Evolutionary conservation across 1,140 invertebrate species (phyloP), one percentile per base, ranked within the genome.

Genomic region (Scaptomyza montana): DNA sequence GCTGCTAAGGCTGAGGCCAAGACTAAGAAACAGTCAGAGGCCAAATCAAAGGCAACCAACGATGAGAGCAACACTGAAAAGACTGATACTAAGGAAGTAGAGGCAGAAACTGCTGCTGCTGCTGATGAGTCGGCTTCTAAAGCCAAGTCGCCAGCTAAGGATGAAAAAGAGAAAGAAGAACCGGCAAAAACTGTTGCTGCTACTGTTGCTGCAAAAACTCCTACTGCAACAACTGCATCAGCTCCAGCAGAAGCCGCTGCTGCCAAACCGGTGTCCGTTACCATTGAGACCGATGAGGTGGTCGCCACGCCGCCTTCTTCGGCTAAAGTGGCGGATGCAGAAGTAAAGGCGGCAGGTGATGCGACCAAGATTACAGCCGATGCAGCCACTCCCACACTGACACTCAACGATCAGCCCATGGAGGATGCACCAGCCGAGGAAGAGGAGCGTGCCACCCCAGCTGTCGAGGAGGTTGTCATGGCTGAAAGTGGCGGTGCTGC

Each of bases 351-450:
- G 30, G 39, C 60, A 16, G 50, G n/a, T 8, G 21, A 10, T 8
- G 39, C 12, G 3, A 21, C 33, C 7, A 49, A 2, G 25, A 33
- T 54, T 19, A 39, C 41, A 13, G 59, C 33, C 0, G 47, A 47
- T 19, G 61, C 63, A 12, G 61, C 66, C 33, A 73, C 82, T 28
- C 82, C 82, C 25, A 46, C 56, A 16, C 28, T 89, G 54, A 54
- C 80, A 33, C 51, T 90, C 1, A 90, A 86, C 50, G 90, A 91
- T 75, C 90, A 91, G 46, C 90, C 90, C 3, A 91, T 91, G 90
- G 90, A 91, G 68, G 82, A 87, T 13, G 77, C 82, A 16, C 77
- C 86, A 2, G 74, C 49, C 51, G 79, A 89, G 3, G 85, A 91
- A 62, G 78, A 77, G 33, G 41, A 57, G 10, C 3, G 60, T 53